Percentiles rank a stretch among this genome's conserved stretches.
Evolutionary conservation across 2,888 invertebrate species (phyloP).

Genomic region (Monochamus alternatus): DNA sequence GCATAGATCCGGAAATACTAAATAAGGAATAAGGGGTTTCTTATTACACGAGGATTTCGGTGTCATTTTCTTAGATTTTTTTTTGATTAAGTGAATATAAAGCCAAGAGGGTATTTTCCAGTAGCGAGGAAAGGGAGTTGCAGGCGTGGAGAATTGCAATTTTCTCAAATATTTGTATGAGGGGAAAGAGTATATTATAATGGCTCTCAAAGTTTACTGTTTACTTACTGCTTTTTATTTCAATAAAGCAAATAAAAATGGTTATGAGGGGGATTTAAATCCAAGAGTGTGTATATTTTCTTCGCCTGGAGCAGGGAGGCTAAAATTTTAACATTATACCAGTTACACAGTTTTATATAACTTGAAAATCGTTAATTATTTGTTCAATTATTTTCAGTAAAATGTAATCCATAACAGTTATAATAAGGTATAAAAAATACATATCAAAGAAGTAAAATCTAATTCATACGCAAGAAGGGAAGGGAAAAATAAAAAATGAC

Average conservation of each 20-base stretch:
- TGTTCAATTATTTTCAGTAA: too few species aligned
- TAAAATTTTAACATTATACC: background rate
- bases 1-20: conserved; percentile 54
- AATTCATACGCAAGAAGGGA: too few species aligned
- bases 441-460: too few species aligned
- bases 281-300: background rate
- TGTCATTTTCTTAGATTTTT: conserved; percentile 46
- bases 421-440: too few species aligned
- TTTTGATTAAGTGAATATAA: conserved; percentile 47
- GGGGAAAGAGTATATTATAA: conserved; percentile 25
- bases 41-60: conserved; percentile 48
- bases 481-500: too few species aligned
- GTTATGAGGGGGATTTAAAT: conserved; percentile 9
- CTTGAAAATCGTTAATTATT: too few species aligned
- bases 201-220: conserved; percentile 23
- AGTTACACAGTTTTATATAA: too few species aligned
- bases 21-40: conserved; percentile 47
- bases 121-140: conserved; percentile 5
- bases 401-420: too few species aligned
- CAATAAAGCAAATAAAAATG: background rate
- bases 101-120: conserved; percentile 34
- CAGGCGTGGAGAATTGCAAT: conserved; percentile 21
- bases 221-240: conserved; percentile 28
- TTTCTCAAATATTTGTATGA: conserved; percentile 38
- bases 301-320: background rate